phyloP scores from a whole-genome alignment of 2,113 vertebrate genomes.

The Myotis lucifugus region DNA sequence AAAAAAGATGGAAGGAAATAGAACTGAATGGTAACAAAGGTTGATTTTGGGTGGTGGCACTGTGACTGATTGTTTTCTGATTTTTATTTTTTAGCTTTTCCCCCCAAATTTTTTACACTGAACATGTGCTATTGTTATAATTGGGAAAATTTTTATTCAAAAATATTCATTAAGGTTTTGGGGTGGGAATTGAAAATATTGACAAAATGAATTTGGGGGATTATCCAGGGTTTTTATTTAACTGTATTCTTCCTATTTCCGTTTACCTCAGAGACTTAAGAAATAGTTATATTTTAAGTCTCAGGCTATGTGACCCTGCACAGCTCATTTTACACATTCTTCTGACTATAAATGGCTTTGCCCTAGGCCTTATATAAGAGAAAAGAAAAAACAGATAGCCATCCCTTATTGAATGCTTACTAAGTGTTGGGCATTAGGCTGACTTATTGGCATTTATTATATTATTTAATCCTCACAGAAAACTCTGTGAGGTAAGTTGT shows the following conservation, averaged over 20 bases:
- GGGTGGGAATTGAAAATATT: slow-evolving; percentile 21
- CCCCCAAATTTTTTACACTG: not conserved
- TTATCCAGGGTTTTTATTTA: not conserved
- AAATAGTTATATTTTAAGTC: slow-evolving; percentile 19
- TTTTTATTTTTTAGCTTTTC: not conserved
- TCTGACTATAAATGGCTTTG: not conserved
- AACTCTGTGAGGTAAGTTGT: not conserved
- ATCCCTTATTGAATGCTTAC: slow-evolving; percentile 9
- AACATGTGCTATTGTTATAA: not conserved
- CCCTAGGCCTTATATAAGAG: not conserved
- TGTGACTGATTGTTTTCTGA: not conserved
- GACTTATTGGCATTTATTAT: not conserved
- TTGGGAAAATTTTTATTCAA: not conserved
- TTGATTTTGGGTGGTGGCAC: not conserved
- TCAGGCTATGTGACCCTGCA: not conserved
- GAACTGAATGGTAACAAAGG: not conserved
- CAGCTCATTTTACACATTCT: not conserved
- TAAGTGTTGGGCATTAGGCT: not conserved
- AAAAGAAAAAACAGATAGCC: not conserved
- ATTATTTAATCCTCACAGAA: slow-evolving; percentile 22
- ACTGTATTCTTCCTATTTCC: slow-evolving; percentile 10
- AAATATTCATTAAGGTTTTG: not conserved
- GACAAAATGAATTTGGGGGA: slow-evolving; percentile 22
- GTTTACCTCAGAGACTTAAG: not conserved
- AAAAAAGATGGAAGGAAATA: not conserved